Conservation (phyloP, 2,888 invertebrate genomes). For the Willowsia nigromaculata region DNA sequence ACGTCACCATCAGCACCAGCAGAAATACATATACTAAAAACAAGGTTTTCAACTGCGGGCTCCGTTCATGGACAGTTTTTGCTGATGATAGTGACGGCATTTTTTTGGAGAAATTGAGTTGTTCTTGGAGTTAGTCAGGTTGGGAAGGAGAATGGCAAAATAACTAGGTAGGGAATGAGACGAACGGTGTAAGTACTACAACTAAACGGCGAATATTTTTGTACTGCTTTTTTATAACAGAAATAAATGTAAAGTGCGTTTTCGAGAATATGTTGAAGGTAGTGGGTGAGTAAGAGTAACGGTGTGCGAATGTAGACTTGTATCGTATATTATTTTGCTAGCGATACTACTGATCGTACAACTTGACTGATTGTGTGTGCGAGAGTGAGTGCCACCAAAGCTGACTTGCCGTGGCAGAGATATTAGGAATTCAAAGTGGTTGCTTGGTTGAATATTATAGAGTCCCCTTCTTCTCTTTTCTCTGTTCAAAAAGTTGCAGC, state of each 20-base stretch:
- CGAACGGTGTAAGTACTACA: constrained; percentile 31
- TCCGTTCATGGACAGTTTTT: background rate
- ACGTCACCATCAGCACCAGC: background rate
- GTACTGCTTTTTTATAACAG: constrained; percentile 34
- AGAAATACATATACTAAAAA: background rate
- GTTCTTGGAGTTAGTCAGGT: background rate
- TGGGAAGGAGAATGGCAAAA: background rate
- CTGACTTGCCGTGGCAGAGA: constrained; percentile 64
- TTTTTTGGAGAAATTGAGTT: background rate
- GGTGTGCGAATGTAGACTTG: background rate
- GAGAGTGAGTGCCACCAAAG: constrained; percentile 66
- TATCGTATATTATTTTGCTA: background rate
- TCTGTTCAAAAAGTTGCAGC: background rate
- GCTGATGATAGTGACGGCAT: background rate
- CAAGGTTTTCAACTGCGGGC: background rate
- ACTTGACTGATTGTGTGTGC: constrained; percentile 71
- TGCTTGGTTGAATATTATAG: constrained; percentile 4
- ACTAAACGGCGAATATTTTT: constrained; percentile 34
- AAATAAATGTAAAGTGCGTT: constrained; percentile 37
- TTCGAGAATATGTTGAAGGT: constrained; percentile 27
- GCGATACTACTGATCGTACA: constrained; percentile 48
- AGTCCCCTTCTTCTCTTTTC: constrained; percentile 41
- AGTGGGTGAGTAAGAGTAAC: constrained; percentile 22
- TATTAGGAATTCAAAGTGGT: constrained; percentile 52
- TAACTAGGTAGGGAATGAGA: background rate